These are phyloP conservation scores for Hyla sarda DNA, from an alignment of 2,113 vertebrate species.

Conservation along the genomic window DNA sequence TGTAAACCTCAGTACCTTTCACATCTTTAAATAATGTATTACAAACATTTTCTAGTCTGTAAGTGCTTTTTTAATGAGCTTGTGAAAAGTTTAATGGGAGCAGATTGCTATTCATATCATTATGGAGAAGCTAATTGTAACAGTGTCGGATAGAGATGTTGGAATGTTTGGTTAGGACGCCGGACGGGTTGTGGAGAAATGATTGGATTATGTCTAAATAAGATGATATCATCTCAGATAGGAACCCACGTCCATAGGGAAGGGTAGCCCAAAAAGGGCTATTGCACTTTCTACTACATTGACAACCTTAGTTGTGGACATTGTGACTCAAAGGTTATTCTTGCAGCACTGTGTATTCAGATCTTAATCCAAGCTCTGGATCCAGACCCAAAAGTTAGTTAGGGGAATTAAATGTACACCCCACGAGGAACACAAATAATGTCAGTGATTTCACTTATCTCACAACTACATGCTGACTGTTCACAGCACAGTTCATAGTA, in stretches of 20 bases:
- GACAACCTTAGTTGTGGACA: not conserved
- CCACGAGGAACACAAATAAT: not conserved
- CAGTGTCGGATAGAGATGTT: conserved; percentile 81
- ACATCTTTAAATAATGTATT: conserved; percentile 88
- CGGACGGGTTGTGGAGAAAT: conserved; percentile 68
- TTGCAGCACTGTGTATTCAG: not conserved
- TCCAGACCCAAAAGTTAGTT: too few relatives aligned
- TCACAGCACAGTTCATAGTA: too few relatives aligned
- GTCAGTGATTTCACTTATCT: not conserved
- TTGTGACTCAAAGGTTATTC: not conserved
- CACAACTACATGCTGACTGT: not conserved
- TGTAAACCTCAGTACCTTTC: conserved; percentile 82
- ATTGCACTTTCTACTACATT: not conserved
- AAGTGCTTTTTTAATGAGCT: conserved; percentile 88
- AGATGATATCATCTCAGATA: conserved; percentile 66
- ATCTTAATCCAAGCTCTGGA: not conserved
- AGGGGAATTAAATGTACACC: not conserved
- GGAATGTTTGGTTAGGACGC: conserved; percentile 79
- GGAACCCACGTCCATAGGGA: not conserved
- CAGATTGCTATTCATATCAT: conserved; percentile 88
- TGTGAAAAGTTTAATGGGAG: conserved; percentile 87
- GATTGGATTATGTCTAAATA: conserved; percentile 70
- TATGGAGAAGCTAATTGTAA: conserved; percentile 87
- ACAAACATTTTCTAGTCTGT: conserved; percentile 82
- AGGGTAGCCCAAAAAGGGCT: not conserved